Percentiles rank a stretch among this genome's conserved stretches.
Evolutionary conservation across 30 jellyfish, hydroid and myxozoan genomes (phyloP).

Genomic region (Hydra vulgaris): DNA sequence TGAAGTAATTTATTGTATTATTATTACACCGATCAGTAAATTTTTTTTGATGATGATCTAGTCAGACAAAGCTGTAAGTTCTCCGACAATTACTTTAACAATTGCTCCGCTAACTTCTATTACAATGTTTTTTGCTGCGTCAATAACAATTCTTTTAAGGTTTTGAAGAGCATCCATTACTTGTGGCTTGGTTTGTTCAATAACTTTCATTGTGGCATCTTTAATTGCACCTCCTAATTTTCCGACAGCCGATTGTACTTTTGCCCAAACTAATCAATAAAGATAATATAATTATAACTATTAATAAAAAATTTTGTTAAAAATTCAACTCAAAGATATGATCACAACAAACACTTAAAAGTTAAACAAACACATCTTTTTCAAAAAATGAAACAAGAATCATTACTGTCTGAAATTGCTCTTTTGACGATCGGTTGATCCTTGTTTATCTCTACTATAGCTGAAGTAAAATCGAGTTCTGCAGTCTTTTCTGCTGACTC

Average conservation of each 20-base stretch:
- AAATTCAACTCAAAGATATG: background rate
- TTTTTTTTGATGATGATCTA: no score
- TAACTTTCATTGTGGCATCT: background rate
- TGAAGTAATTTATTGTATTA: no score
- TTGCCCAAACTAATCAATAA: background rate
- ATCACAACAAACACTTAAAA: background rate
- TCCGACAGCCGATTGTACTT: conserved; percentile 14
- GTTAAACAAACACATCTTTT: background rate
- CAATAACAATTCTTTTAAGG: conserved; percentile 8
- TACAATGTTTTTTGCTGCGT: conserved; percentile 6
- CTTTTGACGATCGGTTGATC: conserved; percentile 15
- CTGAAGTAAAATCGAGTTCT: background rate
- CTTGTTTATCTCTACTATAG: background rate
- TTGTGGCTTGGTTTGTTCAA: conserved; percentile 16
- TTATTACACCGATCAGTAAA: no score
- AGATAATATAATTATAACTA: no score
- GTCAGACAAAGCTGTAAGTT: background rate
- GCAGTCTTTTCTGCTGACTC: background rate
- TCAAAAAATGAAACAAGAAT: background rate
- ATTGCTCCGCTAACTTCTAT: conserved; percentile 11
- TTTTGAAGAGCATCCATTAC: conserved; percentile 1
- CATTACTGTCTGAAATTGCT: conserved; percentile 9
- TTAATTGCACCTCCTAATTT: background rate
- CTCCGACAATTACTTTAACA: conserved; percentile 11
- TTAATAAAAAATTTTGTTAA: background rate